Evolutionary conservation across 2,797 vertebrate species (phyloP).

Genomic region (Sandelia bainsii): DNA sequence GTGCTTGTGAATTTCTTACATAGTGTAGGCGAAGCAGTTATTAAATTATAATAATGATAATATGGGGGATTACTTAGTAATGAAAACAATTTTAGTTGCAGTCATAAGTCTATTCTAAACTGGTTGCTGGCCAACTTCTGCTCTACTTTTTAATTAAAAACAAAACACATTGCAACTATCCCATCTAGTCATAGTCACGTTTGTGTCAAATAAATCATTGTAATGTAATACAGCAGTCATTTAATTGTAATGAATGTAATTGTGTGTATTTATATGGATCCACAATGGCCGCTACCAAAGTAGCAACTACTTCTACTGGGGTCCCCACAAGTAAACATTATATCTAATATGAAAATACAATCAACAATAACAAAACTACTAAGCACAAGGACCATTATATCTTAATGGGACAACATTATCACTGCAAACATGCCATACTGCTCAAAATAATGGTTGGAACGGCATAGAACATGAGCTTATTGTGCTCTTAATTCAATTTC

Average conservation of each 20-base stretch:
- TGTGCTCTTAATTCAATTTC: not conserved
- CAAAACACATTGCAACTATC: not conserved
- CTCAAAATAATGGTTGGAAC: no score
- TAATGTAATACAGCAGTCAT: not conserved
- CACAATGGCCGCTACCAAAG: no score
- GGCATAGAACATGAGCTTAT: no score
- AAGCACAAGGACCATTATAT: no score
- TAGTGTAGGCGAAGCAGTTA: no score
- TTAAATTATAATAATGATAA: no score
- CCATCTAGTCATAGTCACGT: not conserved
- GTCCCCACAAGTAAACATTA: no score
- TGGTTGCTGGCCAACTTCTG: accelerated
- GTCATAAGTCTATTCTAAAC: not conserved
- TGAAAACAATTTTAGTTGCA: not conserved
- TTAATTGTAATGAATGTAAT: not conserved
- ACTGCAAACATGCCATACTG: not conserved
- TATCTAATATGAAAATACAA: no score
- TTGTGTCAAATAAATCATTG: not conserved
- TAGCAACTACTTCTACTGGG: no score
- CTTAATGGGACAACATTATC: no score
- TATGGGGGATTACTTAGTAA: not conserved
- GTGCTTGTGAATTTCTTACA: not conserved
- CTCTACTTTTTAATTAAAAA: not conserved
- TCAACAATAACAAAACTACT: no score
- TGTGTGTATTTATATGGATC: no score